Evolutionary conservation across 2,888 invertebrate genomes (phyloP).

Genomic region (Adela reaumurella): DNA sequence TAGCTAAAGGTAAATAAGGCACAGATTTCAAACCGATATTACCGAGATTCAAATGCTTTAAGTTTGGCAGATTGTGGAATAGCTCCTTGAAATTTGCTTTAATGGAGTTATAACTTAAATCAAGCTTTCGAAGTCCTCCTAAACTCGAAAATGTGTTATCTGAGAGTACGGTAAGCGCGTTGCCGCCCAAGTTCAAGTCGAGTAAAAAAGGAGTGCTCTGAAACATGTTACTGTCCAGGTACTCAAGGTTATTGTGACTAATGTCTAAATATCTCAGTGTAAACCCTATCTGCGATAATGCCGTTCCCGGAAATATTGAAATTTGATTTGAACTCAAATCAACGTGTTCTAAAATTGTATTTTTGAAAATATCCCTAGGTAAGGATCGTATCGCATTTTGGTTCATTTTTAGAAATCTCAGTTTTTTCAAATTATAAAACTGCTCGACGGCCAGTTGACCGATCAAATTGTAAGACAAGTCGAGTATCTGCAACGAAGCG

Average conservation of each 20-base stretch:
- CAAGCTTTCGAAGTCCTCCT: conserved; percentile 71
- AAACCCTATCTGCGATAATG: conserved; percentile 74
- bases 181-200: conserved; percentile 72
- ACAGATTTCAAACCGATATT: conserved; percentile 73
- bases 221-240: conserved; percentile 84
- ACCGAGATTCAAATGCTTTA: conserved; percentile 73
- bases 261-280: conserved; percentile 76
- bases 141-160: conserved; percentile 86
- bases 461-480: conserved; percentile 73
- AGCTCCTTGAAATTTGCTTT: conserved; percentile 85
- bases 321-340: conserved; percentile 77
- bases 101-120: conserved; percentile 75
- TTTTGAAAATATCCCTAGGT: conserved; percentile 75
- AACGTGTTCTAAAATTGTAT: conserved; percentile 74
- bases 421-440: conserved; percentile 70
- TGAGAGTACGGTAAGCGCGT: conserved; percentile 78
- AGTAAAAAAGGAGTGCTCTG: conserved; percentile 77
- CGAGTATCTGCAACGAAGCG: conserved; percentile 71
- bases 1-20: conserved; percentile 73
- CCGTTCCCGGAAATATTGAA: conserved; percentile 73
- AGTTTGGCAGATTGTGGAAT: conserved; percentile 79
- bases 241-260: conserved; percentile 76
- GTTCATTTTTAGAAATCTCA: conserved; percentile 70
- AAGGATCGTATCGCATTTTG: conserved; percentile 70
- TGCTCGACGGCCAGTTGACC: conserved; percentile 75